These are phyloP conservation scores for Loris lydekkerianus DNA, from an alignment of 2,797 vertebrate species.

Conservation along the genomic window DNA sequence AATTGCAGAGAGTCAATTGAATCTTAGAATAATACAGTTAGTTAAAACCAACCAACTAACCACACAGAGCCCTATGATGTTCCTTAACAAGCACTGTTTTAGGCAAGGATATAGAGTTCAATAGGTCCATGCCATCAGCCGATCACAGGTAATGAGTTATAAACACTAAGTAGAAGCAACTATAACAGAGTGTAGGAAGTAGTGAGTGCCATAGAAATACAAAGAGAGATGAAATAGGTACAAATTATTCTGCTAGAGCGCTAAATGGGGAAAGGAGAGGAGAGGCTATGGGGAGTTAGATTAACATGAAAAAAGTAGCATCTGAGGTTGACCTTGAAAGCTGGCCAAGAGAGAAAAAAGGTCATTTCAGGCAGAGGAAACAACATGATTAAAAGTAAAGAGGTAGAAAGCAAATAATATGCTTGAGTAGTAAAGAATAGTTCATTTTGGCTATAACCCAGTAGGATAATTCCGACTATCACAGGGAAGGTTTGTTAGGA, in stretches of 20 bases:
- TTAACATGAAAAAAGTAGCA: background rate
- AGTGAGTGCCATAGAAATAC: background rate
- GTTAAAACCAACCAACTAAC: conserved; percentile 8
- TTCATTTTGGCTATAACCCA: background rate
- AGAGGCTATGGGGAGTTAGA: background rate
- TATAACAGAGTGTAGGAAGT: background rate
- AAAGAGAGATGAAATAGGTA: background rate
- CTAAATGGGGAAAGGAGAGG: background rate
- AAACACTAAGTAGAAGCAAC: background rate
- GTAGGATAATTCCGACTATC: background rate
- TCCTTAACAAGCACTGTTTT: background rate
- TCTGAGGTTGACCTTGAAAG: background rate
- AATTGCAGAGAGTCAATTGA: background rate
- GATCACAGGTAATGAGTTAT: background rate
- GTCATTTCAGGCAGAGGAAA: conserved; percentile 18
- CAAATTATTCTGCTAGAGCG: background rate
- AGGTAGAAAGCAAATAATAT: background rate
- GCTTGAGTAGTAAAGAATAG: background rate
- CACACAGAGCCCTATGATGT: background rate
- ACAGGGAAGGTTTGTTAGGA: background rate
- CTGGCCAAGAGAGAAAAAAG: background rate
- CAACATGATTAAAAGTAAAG: background rate
- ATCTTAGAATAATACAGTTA: conserved; percentile 19
- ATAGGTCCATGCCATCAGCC: background rate
- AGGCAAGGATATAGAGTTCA: background rate